These are phyloP conservation scores for Betta splendens DNA, from an alignment of 2,797 vertebrate genomes.

Conservation along the genomic window DNA sequence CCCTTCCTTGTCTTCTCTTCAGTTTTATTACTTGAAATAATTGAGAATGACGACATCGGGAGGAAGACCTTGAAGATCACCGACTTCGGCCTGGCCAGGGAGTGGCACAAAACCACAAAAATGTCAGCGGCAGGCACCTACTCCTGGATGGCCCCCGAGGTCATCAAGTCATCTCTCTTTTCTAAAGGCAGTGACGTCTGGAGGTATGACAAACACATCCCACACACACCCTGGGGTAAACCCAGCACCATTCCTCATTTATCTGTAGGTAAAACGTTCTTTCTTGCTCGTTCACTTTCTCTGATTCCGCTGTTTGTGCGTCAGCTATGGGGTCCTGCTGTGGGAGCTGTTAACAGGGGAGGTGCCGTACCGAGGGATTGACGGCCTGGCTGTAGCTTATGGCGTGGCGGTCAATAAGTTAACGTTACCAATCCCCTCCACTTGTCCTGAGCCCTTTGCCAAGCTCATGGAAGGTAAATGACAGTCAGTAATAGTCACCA, in stretches of 20 bases:
- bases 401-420: constrained; percentile 96
- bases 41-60: constrained; percentile 91
- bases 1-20: constrained; percentile 24
- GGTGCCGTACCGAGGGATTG: constrained; percentile 95
- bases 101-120: constrained; percentile 96
- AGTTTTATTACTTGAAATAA: constrained; percentile 95
- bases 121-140: constrained; percentile 97
- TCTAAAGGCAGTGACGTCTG: constrained; percentile 98
- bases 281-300: neutral
- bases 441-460: constrained; percentile 93
- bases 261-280: neutral
- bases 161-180: constrained; percentile 95
- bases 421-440: constrained; percentile 94
- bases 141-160: constrained; percentile 98
- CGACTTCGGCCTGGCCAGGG: constrained; percentile 94
- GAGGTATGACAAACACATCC: constrained; percentile 80
- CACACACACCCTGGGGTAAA: neutral
- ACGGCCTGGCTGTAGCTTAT: constrained; percentile 93
- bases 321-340: constrained; percentile 92
- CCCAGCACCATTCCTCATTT: neutral
- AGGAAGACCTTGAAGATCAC: constrained; percentile 98
- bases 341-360: constrained; percentile 97
- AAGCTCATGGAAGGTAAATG: constrained; percentile 95
- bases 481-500: too few species aligned
- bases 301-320: neutral